phyloP scores from a whole-genome alignment of 2,888 invertebrate species.

The Alloplasta piceator region DNA sequence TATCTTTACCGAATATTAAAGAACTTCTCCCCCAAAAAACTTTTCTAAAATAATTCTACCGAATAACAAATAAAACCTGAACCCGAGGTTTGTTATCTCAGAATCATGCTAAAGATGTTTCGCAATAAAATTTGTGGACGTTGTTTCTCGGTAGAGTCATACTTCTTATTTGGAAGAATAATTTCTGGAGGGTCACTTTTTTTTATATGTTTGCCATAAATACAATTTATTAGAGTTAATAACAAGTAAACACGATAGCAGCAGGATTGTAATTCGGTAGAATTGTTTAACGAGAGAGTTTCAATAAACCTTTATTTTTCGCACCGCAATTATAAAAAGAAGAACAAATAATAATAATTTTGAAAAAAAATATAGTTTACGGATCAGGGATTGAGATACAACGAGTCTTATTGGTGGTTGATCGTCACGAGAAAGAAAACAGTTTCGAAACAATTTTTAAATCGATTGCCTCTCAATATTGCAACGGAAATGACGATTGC shows the following conservation, averaged over 20 bases:
- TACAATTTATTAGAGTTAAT: no score
- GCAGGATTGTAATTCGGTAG: no score
- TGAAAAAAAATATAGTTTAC: conserved; percentile 65
- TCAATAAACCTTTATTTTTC: neutral
- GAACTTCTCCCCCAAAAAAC: no score
- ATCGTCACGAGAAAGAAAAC: conserved; percentile 64
- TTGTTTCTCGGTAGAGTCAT: no score
- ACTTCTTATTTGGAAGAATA: neutral
- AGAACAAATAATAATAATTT: neutral
- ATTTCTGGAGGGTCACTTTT: neutral
- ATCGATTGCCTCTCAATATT: conserved; percentile 71
- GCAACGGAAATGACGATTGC: conserved; percentile 74
- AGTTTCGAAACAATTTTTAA: conserved; percentile 64
- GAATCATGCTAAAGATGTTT: no score
- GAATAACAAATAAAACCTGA: no score
- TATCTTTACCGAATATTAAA: no score
- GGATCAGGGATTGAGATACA: conserved; percentile 69
- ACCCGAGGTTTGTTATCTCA: no score
- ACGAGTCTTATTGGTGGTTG: conserved; percentile 77
- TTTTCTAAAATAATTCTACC: no score
- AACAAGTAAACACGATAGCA: neutral
- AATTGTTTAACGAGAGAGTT: no score
- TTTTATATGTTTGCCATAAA: no score
- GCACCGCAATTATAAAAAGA: neutral
- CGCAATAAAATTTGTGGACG: no score